These are phyloP conservation scores for Orthonychiurus folsomi DNA, from an alignment of 2,888 invertebrate genomes.

Conservation along the genomic window DNA sequence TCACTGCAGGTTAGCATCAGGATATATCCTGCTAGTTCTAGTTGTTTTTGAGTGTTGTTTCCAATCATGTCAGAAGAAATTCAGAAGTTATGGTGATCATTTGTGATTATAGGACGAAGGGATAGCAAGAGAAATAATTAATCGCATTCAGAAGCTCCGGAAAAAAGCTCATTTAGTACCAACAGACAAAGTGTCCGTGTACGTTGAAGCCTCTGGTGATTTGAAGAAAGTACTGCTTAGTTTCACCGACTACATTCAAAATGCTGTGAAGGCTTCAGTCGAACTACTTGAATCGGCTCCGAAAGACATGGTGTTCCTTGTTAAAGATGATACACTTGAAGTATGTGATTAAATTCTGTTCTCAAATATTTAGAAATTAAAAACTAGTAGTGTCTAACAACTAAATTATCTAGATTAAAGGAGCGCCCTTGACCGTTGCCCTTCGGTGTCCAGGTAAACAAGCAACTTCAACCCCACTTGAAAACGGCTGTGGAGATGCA, in stretches of 20 bases:
- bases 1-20: conserved; percentile 58
- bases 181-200: conserved; percentile 77
- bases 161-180: conserved; percentile 91
- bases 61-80: conserved; percentile 79
- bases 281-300: too few species aligned
- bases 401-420: too few species aligned
- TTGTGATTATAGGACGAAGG: conserved; percentile 93
- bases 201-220: conserved; percentile 38
- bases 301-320: too few species aligned
- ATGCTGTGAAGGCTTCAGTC: neutral
- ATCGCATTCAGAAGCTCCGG: conserved; percentile 87
- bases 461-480: too few species aligned
- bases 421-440: too few species aligned
- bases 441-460: too few species aligned
- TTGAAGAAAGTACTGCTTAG: neutral
- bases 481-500: too few species aligned
- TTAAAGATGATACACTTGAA: too few species aligned
- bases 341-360: too few species aligned
- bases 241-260: neutral
- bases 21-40: conserved; percentile 46
- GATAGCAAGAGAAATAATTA: conserved; percentile 86
- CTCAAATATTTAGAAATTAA: too few species aligned
- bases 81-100: too few species aligned
- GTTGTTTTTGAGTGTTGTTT: conserved; percentile 82
- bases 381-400: too few species aligned